Percentiles rank a stretch among this genome's conserved stretches.
phyloP scores from a whole-genome alignment of 2,113 vertebrate species.

The Carlito syrichta region DNA sequence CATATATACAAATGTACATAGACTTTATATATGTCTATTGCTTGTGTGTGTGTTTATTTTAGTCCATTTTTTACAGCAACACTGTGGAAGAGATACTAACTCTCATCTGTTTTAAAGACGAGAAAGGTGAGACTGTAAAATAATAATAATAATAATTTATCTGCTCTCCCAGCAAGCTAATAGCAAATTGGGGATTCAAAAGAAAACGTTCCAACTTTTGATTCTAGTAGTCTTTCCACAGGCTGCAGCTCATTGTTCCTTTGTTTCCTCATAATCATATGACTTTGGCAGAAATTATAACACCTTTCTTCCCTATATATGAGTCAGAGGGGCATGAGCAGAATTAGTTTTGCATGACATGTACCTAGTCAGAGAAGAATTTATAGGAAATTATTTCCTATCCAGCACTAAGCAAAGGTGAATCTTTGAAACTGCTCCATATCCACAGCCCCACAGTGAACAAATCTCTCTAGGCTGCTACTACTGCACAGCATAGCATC shows the following conservation, averaged over 20 bases:
- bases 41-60: background rate
- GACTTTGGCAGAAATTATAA: background rate
- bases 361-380: background rate
- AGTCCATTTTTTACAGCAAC: background rate
- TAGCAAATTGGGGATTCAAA: background rate
- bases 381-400: background rate
- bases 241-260: background rate
- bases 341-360: background rate
- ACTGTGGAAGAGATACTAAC: background rate
- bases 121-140: background rate
- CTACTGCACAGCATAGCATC: background rate
- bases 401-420: background rate
- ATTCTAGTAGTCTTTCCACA: background rate
- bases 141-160: background rate
- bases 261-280: background rate
- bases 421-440: background rate
- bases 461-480: background rate
- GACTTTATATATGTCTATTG: background rate
- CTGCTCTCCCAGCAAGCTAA: background rate
- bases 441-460: background rate
- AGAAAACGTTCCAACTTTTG: background rate
- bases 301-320: background rate
- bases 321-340: background rate
- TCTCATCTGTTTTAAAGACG: background rate
- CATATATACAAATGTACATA: background rate